Base-by-base conservation (phyloP, 1,140 invertebrate species). In the Drosophila subpulchrella region DNA sequence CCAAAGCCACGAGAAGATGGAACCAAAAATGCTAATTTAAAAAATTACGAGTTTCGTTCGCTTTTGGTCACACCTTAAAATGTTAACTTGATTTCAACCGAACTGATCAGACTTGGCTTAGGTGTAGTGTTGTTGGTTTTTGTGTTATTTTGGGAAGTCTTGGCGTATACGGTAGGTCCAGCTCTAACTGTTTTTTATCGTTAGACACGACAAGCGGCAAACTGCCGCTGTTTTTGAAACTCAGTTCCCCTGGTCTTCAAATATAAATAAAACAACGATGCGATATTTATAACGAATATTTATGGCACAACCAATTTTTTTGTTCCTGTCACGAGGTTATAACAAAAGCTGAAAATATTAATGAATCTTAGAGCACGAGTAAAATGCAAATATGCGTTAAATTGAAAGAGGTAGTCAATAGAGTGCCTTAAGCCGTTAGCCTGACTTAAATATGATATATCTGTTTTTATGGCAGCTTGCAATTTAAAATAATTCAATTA, bases 1-100 rank as follows among this genome's bases (percentile, higher is more conserved):
- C 48, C 62, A 38, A 56, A 76, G 67, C 39, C 41, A 36, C 44
- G 47, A 41, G 53, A 41, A 56, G 53, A 62, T 47, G 41, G 61
- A 74, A 55, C 66, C 77, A 70, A 82, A 91, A 91, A 91, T 91
- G 89, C 89, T 91, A 91, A 91, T 91, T 91, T 91, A 56, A 78
- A 91, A 91, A 91, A 91, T 91, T 85, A 91, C 81, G 89, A 91
- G 89, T 82, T 91, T 91, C 89, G 84, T 85, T 91, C 78, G 84
- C 75, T 88, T 85, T 83, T 81, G 89, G 89, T 91, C 89, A 91
- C 89, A 91, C 89, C 89, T 91, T 91, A 91, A 91, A 91, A 81
- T 74, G 62, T 60, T 48, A 56, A 77, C 73, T 68, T 54, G 65
- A 68, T 68, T 66, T 61, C 59, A 50, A 44, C 55, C 10, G 36